phyloP scores from a whole-genome alignment of 2,113 vertebrate genomes.

The Xenopus tropicalis region UCB_Xtro_10.0 CM004443.2:78195001-78195500 shows the following conservation, averaged over 20 bases:
- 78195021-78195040: neutral
- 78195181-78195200: constrained; percentile 10
- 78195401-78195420: neutral
- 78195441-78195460: neutral
- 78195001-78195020: neutral
- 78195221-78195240: neutral
- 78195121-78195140: neutral
- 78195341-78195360: constrained; percentile 10
- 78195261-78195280: constrained; percentile 19
- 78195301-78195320: constrained; percentile 17
- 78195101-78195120: neutral
- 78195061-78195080: neutral
- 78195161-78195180: constrained; percentile 7
- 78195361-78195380: constrained; percentile 1
- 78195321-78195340: constrained; percentile 9
- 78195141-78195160: neutral
- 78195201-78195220: neutral
- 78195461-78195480: neutral
- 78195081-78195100: neutral
- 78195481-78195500: neutral
- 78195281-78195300: constrained; percentile 5
- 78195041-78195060: neutral
- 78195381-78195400: neutral
- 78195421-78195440: neutral
- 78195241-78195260: constrained; percentile 28